Evolutionary conservation across 2,113 vertebrate genomes (phyloP), one percentile per base, ranked within the genome.

Genomic region (Alouatta palliata): DNA sequence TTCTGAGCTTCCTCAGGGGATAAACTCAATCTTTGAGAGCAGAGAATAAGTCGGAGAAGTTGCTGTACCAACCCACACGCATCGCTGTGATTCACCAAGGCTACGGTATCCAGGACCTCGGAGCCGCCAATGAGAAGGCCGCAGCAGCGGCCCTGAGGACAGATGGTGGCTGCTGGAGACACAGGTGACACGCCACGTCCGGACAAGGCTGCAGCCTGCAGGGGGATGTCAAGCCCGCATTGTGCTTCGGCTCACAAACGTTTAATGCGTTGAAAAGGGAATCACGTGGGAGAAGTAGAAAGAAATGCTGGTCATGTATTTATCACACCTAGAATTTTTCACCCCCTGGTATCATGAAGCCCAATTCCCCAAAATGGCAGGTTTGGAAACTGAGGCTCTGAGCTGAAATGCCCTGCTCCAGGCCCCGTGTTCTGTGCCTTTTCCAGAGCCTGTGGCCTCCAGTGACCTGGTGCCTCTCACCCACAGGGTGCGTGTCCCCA

Each of bases 71-170:
- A 85, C 77, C 87, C 7, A 7, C 66, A 27, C 35, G 37, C 16
- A 32, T 43, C 37, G 86, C 45, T 91, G 86, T 76, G 80, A 95
- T 91, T 97, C 88, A 96, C 93, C 91, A 91, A 64, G 87, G 96
- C 54, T 96, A 73, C 96, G 11, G 86, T 81, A 90, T 56, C 94
- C 71, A 92, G 37, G 93, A 47, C 70, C 79, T 90, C 83, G 79
- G 71, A 81, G 19, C 58, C 77, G 73, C 90, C 82, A 93, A 86
- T 66, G n/a, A 49, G 70, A 98, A 94, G 66, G 58, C 83, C 32
- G 83, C 40, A 68, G 52, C 66, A 30, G 16, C 32, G 2, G 27
- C 84, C 93, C 68, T 68, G 89, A 94, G 92, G 88, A 83, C 27
- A 91, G 14, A 9, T 3, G 54, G 32, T 80, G 19, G 20, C 58